Base-by-base conservation (phyloP, 2,888 invertebrate genomes). In the Leptinotarsa haldemani region DNA sequence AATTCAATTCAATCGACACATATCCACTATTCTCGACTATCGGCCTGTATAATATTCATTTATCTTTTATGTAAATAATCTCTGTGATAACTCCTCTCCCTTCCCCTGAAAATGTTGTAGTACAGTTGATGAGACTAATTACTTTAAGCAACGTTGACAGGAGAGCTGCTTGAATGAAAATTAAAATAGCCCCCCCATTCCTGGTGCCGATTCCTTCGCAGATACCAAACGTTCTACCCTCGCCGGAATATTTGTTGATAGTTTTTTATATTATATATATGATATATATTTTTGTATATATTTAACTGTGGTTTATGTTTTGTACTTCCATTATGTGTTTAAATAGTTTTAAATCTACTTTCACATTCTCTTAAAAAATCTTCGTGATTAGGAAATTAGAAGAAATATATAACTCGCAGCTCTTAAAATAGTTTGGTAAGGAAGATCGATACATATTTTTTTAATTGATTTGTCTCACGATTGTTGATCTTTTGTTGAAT, bases 271-370 rank as follows among this genome's bases (percentile, higher is more conserved):
- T 74, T 74, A 74, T 66, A 72, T 75, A 80, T 81, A 80, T 83
- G 12, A 18, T 18, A 82, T 83, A 83, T 83, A 83, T 85, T 82
- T 84, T 84, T 85, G 83, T 85, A 84, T 74, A 84, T 85, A 84
- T 81, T 77, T 82, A 81, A 81, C 80, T 81, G 81, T 82, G 82
- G 83, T 82, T 84, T 82, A 76, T 83, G 83, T 85, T 84, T 40
- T 80, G 80, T 80, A 81, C 70, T 78, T 75, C 72, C 71, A 73
- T 74, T 68, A 70, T 70, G 66, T 74, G 66, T 73, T 70, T 20
- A 74, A 66, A 66, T 65, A 18, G 50, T 71, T 65, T 65, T 74
- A 61, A 64, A 66, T 22, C 30, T 65, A 65, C 69, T 69, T 65
- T 66, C 25, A 67, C 68, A 68, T 68, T 68, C 56, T 56, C 53